Evolutionary conservation across 1,140 invertebrate genomes (phyloP), one percentile per base, ranked within the genome.

Genomic region (Telenomus remus): DNA sequence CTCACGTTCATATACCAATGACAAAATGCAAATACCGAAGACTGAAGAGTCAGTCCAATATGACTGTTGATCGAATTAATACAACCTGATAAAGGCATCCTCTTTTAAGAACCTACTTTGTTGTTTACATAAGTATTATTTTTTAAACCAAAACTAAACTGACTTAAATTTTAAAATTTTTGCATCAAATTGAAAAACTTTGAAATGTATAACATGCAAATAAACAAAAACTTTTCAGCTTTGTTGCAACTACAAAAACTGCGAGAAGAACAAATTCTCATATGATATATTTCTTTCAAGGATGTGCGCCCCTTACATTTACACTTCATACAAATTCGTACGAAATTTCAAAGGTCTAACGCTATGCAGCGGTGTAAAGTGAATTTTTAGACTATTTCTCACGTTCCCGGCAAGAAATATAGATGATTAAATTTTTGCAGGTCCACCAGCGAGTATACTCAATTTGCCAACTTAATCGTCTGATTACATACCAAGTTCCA

Each of bases 341-440:
- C n/a, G 61, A 70, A 68, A 56, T 70, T 53, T 70, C 44, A 55
- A 61, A 70, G 61, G 66, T 70, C 61, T 35, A 70, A 49, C 57
- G 49, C 61, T 63, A 61, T 63, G 5, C 37, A 46, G 54, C 46
- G 12, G 47, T 69, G 47, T 69, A 42, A 68, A 60, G 51, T 50
- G 53, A 70, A 61, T 34, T 55, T n/a, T 61, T n/a, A 9, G 1
- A 39, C 14, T 44, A 14, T 48, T 34, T 11, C 11, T 34, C 16
- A 34, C 27, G 8, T 27, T 35, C 11, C 37, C 5, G 6, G 37
- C 53, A 44, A 35, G 19, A 61, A 13, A 54, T 69, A 69, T 43
- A 60, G 39, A 55, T 69, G 65, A 60, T 69, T 59, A 59, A 54
- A 69, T 60, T 54, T 48, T 60, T 69, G 14, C n/a, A 15, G 42